Percentiles rank a stretch among this genome's conserved stretches.
Evolutionary conservation across 2,797 vertebrate species (phyloP).

Genomic region (Telmatherina bonti): DNA sequence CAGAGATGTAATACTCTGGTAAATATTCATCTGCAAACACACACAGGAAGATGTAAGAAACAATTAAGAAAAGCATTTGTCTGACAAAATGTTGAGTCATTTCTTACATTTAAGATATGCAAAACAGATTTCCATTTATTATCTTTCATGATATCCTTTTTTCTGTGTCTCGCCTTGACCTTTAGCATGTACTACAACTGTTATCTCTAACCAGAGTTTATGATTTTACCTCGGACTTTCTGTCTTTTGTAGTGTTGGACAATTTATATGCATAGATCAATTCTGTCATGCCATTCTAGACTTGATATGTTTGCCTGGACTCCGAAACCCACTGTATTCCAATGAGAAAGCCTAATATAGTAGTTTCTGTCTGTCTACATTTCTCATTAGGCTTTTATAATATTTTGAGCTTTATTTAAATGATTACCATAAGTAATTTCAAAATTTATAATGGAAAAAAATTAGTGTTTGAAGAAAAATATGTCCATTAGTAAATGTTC

Average conservation of each 20-base stretch:
- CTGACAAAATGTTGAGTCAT: slow-evolving; percentile 25
- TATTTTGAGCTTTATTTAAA: no score
- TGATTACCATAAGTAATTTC: no score
- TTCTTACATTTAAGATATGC: neutral
- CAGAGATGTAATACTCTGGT: slow-evolving; percentile 4
- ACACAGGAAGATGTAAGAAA: slow-evolving; percentile 10
- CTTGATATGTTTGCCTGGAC: neutral
- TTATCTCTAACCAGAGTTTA: neutral
- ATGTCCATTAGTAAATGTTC: neutral
- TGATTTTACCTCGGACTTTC: neutral
- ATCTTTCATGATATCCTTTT: neutral
- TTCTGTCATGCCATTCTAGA: neutral
- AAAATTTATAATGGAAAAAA: no score
- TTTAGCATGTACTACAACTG: neutral
- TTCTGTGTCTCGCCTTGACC: neutral
- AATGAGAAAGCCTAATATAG: no score
- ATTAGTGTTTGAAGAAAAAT: no score
- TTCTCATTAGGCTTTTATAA: no score
- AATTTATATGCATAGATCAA: neutral
- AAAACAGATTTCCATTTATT: neutral
- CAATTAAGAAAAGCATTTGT: slow-evolving; percentile 24
- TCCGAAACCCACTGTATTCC: neutral
- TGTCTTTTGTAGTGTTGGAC: neutral
- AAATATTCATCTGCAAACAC: slow-evolving; percentile 21
- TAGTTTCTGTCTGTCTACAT: no score